phyloP scores from a whole-genome alignment of 2,797 vertebrate species.

The Leontocebus nigricollis region DNA sequence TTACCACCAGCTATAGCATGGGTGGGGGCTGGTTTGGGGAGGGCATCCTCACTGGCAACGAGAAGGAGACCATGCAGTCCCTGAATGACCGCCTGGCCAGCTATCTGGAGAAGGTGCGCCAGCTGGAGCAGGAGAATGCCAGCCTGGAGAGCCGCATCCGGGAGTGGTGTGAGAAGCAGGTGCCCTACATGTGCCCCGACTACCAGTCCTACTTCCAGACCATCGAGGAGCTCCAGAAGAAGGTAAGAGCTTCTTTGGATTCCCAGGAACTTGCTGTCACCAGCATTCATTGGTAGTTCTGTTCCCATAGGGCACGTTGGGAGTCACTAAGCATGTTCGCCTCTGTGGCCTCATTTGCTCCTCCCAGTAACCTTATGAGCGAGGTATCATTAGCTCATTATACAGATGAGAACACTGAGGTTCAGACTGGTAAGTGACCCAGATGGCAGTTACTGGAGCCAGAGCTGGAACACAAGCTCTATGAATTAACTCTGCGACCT shows the following conservation, averaged over 20 bases:
- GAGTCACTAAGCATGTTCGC: background rate
- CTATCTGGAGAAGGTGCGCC: constrained; percentile 93
- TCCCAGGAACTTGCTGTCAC: background rate
- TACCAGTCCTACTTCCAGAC: constrained; percentile 87
- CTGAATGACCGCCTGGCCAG: constrained; percentile 92
- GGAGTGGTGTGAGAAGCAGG: constrained; percentile 86
- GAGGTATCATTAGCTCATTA: background rate
- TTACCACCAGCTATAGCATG: constrained; percentile 48
- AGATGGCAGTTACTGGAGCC: background rate
- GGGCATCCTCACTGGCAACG: constrained; percentile 77
- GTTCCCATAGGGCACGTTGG: background rate
- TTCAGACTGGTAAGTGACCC: background rate
- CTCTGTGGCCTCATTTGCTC: background rate
- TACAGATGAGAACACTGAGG: background rate
- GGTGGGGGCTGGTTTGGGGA: constrained; percentile 76
- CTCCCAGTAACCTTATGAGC: background rate
- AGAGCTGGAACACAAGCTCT: background rate
- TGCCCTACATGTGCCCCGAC: constrained; percentile 85
- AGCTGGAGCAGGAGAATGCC: constrained; percentile 87
- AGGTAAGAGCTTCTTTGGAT: constrained; percentile 83
- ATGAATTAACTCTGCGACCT: background rate
- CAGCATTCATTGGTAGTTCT: background rate
- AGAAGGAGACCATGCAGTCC: constrained; percentile 95
- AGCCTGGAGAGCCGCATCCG: constrained; percentile 89
- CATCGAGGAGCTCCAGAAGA: constrained; percentile 90